Conservation (phyloP, 2,797 vertebrate species). For the Eupleurogrammus muticus region DNA sequence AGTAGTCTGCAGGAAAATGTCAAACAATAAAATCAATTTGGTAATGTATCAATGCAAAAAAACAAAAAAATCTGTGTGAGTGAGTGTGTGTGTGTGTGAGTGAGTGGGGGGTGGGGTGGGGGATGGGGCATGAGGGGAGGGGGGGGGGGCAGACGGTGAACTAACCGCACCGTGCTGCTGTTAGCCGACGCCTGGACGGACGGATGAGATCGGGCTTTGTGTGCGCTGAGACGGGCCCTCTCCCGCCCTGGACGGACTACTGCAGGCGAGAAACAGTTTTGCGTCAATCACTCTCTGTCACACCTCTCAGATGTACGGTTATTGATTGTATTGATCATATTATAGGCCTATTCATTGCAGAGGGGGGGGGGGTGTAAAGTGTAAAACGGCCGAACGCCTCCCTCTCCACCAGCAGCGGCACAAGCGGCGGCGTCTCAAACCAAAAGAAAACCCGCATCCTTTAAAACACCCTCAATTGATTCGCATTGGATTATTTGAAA, state of each 20-base stretch:
- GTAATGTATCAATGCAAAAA: no score
- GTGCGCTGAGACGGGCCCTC: slow-evolving; percentile 86
- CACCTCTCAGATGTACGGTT: slow-evolving; percentile 79
- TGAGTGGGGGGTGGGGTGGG: neutral
- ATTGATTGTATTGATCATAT: slow-evolving; percentile 81
- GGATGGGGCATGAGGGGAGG: neutral
- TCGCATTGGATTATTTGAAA: slow-evolving; percentile 70
- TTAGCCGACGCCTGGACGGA: slow-evolving; percentile 83
- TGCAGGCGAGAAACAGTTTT: slow-evolving; percentile 85
- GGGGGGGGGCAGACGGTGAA: slow-evolving; percentile 79
- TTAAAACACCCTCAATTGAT: slow-evolving; percentile 57
- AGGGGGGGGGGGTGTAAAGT: no score
- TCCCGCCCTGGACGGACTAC: slow-evolving; percentile 86
- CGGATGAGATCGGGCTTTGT: slow-evolving; percentile 85
- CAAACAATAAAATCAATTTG: neutral
- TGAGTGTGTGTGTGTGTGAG: neutral
- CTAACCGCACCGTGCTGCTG: slow-evolving; percentile 88
- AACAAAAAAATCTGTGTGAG: neutral
- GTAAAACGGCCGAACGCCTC: slow-evolving; percentile 44
- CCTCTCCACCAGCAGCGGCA: slow-evolving; percentile 24
- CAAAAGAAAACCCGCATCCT: slow-evolving; percentile 19
- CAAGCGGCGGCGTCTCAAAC: no score
- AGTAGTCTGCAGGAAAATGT: neutral
- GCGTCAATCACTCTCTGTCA: slow-evolving; percentile 83
- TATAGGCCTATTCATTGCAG: slow-evolving; percentile 72